These are phyloP conservation scores for Choristoneura rosaceana DNA, from an alignment of 2,888 invertebrate genomes.

Conservation along the genomic window DNA sequence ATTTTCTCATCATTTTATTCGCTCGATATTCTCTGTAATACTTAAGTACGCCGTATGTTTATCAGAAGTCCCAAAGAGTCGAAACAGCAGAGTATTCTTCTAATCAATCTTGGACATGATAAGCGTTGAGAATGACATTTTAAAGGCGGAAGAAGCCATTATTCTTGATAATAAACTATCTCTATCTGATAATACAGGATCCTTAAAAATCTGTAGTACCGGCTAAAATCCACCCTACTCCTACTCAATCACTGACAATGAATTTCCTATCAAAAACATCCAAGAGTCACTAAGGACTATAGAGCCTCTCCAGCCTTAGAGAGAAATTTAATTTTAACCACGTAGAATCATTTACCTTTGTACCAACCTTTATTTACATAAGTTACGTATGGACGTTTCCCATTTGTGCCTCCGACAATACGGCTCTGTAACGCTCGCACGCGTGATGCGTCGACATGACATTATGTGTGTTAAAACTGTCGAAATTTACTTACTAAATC, in stretches of 20 bases:
- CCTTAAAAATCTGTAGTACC: not conserved
- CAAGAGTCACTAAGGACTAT: not conserved
- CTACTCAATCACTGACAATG: not conserved
- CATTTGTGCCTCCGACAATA: slow-evolving; percentile 8
- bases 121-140: not conserved
- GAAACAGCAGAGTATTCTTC: not conserved
- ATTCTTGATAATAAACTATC: not conserved
- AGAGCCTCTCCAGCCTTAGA: not conserved
- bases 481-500: slow-evolving; percentile 33
- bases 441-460: slow-evolving; percentile 21
- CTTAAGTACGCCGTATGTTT: not conserved
- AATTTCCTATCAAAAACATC: not conserved
- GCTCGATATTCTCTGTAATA: slow-evolving; percentile 38
- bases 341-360: not conserved
- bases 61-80: not conserved
- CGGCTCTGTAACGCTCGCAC: slow-evolving; percentile 18
- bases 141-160: not conserved
- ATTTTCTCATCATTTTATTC: slow-evolving; percentile 69
- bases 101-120: not conserved
- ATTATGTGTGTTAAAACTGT: slow-evolving; percentile 27
- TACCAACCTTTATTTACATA: not conserved
- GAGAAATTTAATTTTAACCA: not conserved
- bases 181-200: not conserved
- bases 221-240: not conserved
- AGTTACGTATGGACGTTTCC: slow-evolving; percentile 4